A percentile compares a stretch with the other conserved stretches of the same genome.
Evolutionary conservation across 2,888 invertebrate species (phyloP).

Genomic region (Tachina grossa): DNA sequence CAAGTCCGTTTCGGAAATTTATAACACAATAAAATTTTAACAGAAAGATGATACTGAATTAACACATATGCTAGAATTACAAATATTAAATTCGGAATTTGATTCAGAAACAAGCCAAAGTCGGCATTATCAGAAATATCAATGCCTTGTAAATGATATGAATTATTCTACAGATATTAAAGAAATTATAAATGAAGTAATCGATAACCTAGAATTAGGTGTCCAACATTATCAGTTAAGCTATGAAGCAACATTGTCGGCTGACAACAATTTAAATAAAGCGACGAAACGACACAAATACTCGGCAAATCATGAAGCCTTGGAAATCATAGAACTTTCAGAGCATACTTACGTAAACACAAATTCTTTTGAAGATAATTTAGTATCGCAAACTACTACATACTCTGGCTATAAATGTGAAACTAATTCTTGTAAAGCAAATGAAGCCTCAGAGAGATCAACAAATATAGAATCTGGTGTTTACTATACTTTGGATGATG

Average conservation of each 20-base stretch:
- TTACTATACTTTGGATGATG: constrained; percentile 61
- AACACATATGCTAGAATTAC: constrained; percentile 75
- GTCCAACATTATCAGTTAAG: constrained; percentile 73
- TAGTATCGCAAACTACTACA: constrained; percentile 37
- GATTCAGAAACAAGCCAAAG: constrained; percentile 75
- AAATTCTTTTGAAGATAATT: background rate
- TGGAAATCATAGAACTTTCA: background rate
- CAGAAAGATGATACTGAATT: constrained; percentile 76
- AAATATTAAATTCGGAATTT: constrained; percentile 22
- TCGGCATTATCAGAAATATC: constrained; percentile 75
- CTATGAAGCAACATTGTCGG: constrained; percentile 18
- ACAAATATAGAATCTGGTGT: constrained; percentile 51
- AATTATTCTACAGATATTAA: constrained; percentile 70
- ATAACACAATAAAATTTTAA: constrained; percentile 1
- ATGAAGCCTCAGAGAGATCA: constrained; percentile 24
- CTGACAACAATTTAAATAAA: background rate
- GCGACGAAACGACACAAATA: background rate
- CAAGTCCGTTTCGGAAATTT: background rate
- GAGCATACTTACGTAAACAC: background rate
- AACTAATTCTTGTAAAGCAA: background rate
- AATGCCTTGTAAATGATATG: constrained; percentile 72
- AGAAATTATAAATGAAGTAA: constrained; percentile 76
- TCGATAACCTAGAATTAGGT: constrained; percentile 75
- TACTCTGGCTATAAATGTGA: constrained; percentile 26
- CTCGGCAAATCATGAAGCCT: background rate